A percentile compares a stretch with the other conserved stretches of the same genome.
These are phyloP conservation scores for Gadopsis bispinosus DNA, from an alignment of 2,797 vertebrate species.

Conservation along the genomic window DNA sequence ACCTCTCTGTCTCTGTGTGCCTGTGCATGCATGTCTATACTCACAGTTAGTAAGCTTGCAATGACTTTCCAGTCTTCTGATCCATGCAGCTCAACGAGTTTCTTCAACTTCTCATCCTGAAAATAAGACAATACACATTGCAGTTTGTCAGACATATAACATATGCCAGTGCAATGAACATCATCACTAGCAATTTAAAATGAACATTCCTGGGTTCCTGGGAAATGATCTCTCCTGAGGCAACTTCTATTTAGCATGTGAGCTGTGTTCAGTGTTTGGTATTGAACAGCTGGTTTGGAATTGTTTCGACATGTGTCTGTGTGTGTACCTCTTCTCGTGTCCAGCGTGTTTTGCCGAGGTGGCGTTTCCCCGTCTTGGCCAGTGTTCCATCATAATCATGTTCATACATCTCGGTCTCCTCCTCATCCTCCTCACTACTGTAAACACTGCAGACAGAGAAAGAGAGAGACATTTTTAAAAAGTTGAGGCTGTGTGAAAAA, in stretches of 20 bases:
- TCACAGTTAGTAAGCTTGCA: constrained; percentile 90
- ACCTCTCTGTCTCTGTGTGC: background rate
- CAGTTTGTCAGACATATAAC: constrained; percentile 24
- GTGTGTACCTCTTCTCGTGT: constrained; percentile 95
- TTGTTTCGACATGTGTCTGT: constrained; percentile 2
- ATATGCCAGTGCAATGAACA: background rate
- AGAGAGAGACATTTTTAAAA: constrained; percentile 8
- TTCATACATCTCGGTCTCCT: constrained; percentile 96
- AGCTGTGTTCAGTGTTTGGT: background rate
- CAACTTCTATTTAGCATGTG: constrained; percentile 1
- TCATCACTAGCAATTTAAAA: constrained; percentile 2
- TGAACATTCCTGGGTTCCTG: constrained; percentile 4
- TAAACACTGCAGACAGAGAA: constrained; percentile 88
- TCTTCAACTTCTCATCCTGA: constrained; percentile 98
- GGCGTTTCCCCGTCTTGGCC: constrained; percentile 93
- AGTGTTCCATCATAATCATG: constrained; percentile 96
- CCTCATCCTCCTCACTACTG: constrained; percentile 98
- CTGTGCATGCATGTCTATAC: background rate
- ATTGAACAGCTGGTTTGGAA: constrained; percentile 2
- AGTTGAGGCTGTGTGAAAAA: constrained; percentile 38
- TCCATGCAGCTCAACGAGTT: constrained; percentile 95
- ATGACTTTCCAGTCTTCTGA: constrained; percentile 99
- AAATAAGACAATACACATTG: constrained; percentile 2
- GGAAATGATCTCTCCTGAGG: constrained; percentile 16
- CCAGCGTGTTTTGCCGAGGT: constrained; percentile 98